These are phyloP conservation scores for Myotis yumanensis DNA, from an alignment of 2,113 vertebrate genomes.

Conservation along the genomic window DNA sequence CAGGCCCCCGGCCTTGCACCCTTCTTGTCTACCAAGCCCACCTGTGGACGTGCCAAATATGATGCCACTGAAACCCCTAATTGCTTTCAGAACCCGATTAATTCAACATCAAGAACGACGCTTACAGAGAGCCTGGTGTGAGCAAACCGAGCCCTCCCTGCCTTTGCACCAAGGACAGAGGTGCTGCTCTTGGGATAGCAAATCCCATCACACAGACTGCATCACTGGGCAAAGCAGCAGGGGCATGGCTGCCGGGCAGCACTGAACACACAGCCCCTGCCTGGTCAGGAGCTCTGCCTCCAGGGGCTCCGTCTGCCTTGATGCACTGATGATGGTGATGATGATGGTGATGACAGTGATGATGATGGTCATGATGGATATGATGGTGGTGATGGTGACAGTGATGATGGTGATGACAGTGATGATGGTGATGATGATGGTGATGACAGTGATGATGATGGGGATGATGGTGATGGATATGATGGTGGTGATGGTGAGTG, in stretches of 20 bases:
- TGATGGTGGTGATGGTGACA: background rate
- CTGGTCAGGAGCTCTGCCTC: background rate
- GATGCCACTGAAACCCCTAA: constrained; percentile 72
- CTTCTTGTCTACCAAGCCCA: constrained; percentile 41
- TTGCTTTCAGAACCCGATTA: constrained; percentile 72
- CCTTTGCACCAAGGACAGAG: background rate
- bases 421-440: too few species aligned
- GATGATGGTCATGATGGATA: too few species aligned
- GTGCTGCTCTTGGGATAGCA: too few species aligned
- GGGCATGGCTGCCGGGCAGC: background rate
- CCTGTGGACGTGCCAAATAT: constrained; percentile 44
- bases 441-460: background rate
- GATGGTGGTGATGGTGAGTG: too few species aligned
- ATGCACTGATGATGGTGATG: background rate
- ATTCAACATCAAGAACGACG: constrained; percentile 67
- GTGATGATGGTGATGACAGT: too few species aligned
- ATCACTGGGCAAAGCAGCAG: too few species aligned
- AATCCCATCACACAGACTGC: accelerated
- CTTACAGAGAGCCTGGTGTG: background rate
- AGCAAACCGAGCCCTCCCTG: background rate
- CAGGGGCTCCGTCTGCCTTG: background rate
- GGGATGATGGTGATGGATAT: too few species aligned
- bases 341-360: background rate
- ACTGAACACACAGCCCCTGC: too few species aligned
- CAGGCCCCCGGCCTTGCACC: constrained; percentile 74